Evolutionary conservation across 2,113 vertebrate genomes (phyloP).

Genomic region (Boulengeromyrus knoepffleri): DNA sequence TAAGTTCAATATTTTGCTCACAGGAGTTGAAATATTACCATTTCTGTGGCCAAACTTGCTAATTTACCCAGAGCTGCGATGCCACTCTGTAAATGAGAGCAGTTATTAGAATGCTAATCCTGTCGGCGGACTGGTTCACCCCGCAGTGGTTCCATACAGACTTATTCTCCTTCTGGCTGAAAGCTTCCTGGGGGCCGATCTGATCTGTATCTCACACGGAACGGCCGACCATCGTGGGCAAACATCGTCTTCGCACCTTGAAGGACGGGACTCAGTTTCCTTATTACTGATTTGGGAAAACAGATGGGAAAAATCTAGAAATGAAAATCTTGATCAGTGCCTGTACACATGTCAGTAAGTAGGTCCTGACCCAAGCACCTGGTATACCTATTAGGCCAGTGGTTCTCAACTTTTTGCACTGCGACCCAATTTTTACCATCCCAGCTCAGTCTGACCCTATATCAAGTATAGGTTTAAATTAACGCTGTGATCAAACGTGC

Average conservation of each 20-base stretch:
- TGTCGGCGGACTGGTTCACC: not conserved
- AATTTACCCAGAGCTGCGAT: not conserved
- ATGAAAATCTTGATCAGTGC: not conserved
- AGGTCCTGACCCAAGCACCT: not conserved
- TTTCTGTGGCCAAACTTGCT: not conserved
- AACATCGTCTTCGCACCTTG: not conserved
- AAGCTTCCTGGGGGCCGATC: not conserved
- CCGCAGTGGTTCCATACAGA: not conserved
- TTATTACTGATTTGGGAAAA: not conserved
- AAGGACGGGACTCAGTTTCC: not conserved
- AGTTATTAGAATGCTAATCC: not conserved
- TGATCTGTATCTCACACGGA: not conserved
- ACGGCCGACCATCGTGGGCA: not conserved
- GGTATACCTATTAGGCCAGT: not conserved
- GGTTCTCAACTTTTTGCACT: too few relatives aligned
- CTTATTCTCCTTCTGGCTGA: not conserved
- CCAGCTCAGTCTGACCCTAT: too few relatives aligned
- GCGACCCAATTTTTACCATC: too few relatives aligned
- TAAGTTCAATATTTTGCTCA: not conserved
- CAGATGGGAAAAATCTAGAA: not conserved
- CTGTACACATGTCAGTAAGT: not conserved
- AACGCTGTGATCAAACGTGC: too few relatives aligned
- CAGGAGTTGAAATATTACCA: not conserved
- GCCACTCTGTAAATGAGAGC: not conserved
- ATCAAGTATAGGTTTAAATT: too few relatives aligned